Conservation (phyloP, 1,140 invertebrate species). For the Drosophila erecta region DNA sequence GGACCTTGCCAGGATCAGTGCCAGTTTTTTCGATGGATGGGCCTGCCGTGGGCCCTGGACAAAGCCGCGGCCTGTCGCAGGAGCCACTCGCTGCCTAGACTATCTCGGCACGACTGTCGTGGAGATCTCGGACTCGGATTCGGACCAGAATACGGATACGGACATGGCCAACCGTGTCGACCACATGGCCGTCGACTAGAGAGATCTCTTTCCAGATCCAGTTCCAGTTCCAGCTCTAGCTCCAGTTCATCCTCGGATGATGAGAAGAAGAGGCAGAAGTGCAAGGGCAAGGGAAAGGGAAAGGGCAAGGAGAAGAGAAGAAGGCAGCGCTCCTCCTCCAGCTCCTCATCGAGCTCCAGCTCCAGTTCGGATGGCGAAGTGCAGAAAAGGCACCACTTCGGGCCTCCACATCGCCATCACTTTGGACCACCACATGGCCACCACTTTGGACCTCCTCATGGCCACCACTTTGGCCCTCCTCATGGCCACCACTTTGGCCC, state of each 20-base stretch:
- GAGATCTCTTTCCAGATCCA: conserved; percentile 34
- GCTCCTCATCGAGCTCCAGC: conserved; percentile 19
- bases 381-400: conserved; percentile 1
- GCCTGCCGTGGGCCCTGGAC: conserved; percentile 61
- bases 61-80: conserved; percentile 29
- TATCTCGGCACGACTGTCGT: conserved; percentile 6
- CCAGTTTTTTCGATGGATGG: conserved; percentile 66
- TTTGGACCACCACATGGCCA: conserved; percentile 2
- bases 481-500: conserved; percentile 6
- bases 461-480: not conserved
- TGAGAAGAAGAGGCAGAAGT: not conserved
- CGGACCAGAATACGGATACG: conserved; percentile 46
- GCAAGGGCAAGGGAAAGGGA: conserved; percentile 2
- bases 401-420: not conserved
- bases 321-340: conserved; percentile 16
- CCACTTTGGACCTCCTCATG: not conserved
- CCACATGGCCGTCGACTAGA: conserved; percentile 52
- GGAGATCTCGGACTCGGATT: conserved; percentile 33
- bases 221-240: conserved; percentile 23
- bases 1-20: conserved; percentile 29
- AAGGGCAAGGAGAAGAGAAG: not conserved
- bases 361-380: conserved; percentile 35
- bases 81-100: conserved; percentile 45
- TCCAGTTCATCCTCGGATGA: conserved; percentile 22
- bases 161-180: conserved; percentile 57